Conservation (phyloP, 1,140 invertebrate species). For the Potamilus streckersoni region DNA sequence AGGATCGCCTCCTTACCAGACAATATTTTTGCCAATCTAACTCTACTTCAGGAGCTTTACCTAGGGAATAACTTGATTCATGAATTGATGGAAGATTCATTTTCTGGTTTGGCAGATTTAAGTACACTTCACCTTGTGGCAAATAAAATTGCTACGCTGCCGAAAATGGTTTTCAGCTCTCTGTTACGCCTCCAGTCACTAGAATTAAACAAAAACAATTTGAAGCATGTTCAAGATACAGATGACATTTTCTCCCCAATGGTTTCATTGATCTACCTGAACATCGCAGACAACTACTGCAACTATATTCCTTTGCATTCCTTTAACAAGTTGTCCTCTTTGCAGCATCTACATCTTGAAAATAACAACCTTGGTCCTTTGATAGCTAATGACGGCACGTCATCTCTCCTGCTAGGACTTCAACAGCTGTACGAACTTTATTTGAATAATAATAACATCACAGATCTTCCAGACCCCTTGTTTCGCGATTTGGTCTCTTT, state of each 20-base stretch:
- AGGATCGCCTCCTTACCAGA: constrained; percentile 30
- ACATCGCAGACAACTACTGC: constrained; percentile 43
- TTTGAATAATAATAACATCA: constrained; percentile 40
- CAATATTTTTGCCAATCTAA: constrained; percentile 35
- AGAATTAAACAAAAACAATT: constrained; percentile 47
- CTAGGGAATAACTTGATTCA: constrained; percentile 39
- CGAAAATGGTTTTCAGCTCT: constrained; percentile 37
- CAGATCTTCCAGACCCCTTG: constrained; percentile 24
- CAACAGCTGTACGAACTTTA: constrained; percentile 37
- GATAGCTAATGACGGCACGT: constrained; percentile 29
- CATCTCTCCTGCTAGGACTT: constrained; percentile 32
- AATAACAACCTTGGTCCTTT: constrained; percentile 40
- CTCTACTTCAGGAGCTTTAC: constrained; percentile 37
- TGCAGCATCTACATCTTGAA: constrained; percentile 40
- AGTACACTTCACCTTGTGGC: constrained; percentile 38
- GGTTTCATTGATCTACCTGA: constrained; percentile 36
- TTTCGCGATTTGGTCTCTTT: constrained; percentile 37
- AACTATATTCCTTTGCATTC: constrained; percentile 27
- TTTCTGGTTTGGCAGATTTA: constrained; percentile 39
- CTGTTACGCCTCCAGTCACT: constrained; percentile 40
- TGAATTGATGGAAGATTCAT: constrained; percentile 35
- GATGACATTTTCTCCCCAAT: constrained; percentile 29
- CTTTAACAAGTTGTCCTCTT: constrained; percentile 32
- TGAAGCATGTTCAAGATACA: constrained; percentile 30
- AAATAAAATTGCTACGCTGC: constrained; percentile 44